Base-by-base conservation (phyloP, 2,113 vertebrate species). In the Oriolus oriolus region DNA sequence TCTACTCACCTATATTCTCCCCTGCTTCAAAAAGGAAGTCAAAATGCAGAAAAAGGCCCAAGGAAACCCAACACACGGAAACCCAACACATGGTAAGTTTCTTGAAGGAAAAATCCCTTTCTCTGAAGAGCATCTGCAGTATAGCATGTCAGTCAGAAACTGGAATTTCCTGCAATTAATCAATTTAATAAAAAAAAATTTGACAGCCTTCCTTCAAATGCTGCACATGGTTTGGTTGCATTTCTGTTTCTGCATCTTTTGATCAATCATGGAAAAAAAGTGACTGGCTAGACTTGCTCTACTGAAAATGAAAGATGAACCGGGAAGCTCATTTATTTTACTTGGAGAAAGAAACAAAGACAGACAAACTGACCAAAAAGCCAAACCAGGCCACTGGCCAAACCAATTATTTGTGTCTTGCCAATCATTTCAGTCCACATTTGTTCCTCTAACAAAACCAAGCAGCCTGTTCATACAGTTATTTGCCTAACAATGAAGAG, bases 381-480 rank as follows among this genome's bases (percentile, higher is more conserved):
- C 47, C 56, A 93, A 92, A 83, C 42, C 85, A 94, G 95, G 89
- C 91, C 76, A 83, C 47, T 65, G 54, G 93, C 94, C 96, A 97
- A 97, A 95, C n/a, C 89, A 94, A 94, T 94, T 97, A 91, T 96
- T 95, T 96, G 90, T 92, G 84, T 86, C 87, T 90, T 95, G 85
- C 45, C 65, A 93, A 81, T 90, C 65, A 86, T 74, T 90, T 84
- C 71, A 75, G 76, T 78, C 27, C 63, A 70, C 57, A 41, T 89
- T 95, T 94, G 70, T 64, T 92, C 78, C 37, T 64, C 60, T 52
- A 89, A 77, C 68, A 95, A 90, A 95, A 90, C 28, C 31, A 49
- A 84, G 65, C 60, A 64, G 81, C 60, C 80, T 16, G 5, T 74
- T 94, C 35, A 47, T 74, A 63, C 74, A 88, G 79, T 86, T 94